Conservation (phyloP, 2,888 invertebrate species). For the Omphaloscelis lunosa region DNA sequence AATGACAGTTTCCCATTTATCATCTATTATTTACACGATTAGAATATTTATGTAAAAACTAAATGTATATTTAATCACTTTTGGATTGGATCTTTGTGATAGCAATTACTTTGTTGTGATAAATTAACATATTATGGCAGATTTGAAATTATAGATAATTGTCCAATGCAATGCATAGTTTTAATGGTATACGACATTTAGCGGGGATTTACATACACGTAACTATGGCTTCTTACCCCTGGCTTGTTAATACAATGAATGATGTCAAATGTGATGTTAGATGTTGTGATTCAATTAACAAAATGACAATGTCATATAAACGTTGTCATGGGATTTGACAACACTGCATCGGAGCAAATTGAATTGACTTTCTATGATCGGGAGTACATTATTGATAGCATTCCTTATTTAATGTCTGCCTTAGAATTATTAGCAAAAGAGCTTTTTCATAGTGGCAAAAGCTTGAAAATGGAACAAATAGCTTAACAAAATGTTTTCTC, state of each 20-base stretch:
- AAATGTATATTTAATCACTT: slow-evolving; percentile 42
- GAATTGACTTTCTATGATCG: background rate
- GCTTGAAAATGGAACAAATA: background rate
- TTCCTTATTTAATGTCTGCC: background rate
- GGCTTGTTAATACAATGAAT: slow-evolving; percentile 2
- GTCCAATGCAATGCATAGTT: slow-evolving; percentile 5
- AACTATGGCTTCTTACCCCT: background rate
- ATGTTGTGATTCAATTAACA: slow-evolving; percentile 2
- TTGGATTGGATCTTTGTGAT: slow-evolving; percentile 26
- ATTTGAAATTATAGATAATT: slow-evolving; percentile 38
- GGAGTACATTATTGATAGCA: background rate
- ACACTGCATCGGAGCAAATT: background rate
- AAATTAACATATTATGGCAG: slow-evolving; percentile 21
- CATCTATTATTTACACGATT: slow-evolving; percentile 30
- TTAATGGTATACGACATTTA: background rate
- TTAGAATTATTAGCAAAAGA: background rate
- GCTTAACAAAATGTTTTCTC: background rate
- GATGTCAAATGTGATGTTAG: slow-evolving; percentile 18
- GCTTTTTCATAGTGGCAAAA: background rate
- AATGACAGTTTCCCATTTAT: slow-evolving; percentile 46
- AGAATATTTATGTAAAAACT: slow-evolving; percentile 25
- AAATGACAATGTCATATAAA: slow-evolving; percentile 11
- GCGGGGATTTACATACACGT: slow-evolving; percentile 26
- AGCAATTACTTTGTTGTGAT: slow-evolving; percentile 19
- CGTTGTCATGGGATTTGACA: slow-evolving; percentile 15